phyloP scores from a whole-genome alignment of 2,113 vertebrate species.

The Poeciliopsis turrubarensis region DNA sequence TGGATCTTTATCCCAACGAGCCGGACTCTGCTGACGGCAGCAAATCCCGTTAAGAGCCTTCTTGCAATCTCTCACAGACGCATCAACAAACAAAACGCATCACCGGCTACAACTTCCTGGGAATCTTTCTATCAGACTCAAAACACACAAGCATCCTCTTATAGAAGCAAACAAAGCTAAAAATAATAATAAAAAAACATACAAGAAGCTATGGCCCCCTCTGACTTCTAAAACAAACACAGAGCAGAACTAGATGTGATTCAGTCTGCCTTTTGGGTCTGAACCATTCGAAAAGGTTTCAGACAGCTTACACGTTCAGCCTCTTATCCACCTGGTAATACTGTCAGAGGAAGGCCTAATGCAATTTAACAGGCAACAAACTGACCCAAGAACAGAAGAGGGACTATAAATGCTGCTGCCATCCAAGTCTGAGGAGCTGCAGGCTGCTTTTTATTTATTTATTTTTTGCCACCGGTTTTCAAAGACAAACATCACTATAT shows the following conservation, averaged over 20 bases:
- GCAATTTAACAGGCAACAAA: not conserved
- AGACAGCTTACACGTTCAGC: not conserved
- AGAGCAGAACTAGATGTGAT: not conserved
- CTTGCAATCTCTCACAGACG: conserved; percentile 31
- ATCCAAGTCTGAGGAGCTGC: not conserved
- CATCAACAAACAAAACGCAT: conserved; percentile 13
- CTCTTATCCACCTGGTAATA: not conserved
- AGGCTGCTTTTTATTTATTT: not conserved
- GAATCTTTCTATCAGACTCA: not conserved
- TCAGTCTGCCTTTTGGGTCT: not conserved
- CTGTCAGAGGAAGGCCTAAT: not conserved
- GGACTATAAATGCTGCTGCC: not conserved
- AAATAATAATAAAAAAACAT: not conserved
- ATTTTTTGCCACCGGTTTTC: not conserved
- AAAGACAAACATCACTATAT: not conserved
- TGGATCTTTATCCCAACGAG: conserved; percentile 53
- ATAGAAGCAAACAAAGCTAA: not conserved
- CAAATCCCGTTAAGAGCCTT: conserved; percentile 72
- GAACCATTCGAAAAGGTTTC: not conserved
- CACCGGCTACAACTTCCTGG: not conserved
- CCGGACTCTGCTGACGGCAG: conserved; percentile 46
- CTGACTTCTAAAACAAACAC: not conserved
- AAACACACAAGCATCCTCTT: not conserved
- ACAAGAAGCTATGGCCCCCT: not conserved
- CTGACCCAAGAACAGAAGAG: not conserved